Conservation (phyloP, 37 sponge, comb jelly and placozoan genomes). For the Dysidea cf. avara region DNA sequence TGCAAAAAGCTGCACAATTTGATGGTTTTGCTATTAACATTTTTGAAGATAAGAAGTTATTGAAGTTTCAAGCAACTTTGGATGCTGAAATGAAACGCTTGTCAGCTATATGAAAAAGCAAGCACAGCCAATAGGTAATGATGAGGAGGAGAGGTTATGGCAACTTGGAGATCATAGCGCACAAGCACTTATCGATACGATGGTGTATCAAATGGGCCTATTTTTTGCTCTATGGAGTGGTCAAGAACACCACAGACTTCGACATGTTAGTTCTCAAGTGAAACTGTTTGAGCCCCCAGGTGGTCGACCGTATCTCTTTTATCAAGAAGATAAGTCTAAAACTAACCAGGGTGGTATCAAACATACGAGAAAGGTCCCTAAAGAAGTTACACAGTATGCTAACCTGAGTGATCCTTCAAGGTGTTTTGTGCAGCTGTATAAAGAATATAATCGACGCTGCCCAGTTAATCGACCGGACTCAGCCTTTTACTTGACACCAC, state of each 20-base stretch:
- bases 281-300: constrained; percentile 13
- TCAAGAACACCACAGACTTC: constrained; percentile 14
- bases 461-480: constrained; percentile 6
- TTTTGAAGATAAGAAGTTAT: constrained; percentile 3
- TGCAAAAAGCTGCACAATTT: background rate
- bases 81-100: constrained; percentile 22
- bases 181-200: constrained; percentile 11
- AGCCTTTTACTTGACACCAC: constrained; percentile 25
- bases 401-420: constrained; percentile 5
- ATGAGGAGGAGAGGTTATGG: constrained; percentile 25
- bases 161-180: constrained; percentile 15
- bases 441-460: constrained; percentile 2
- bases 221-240: constrained; percentile 36
- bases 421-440: constrained; percentile 9
- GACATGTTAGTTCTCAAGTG: constrained; percentile 5
- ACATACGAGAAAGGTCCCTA: background rate
- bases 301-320: background rate
- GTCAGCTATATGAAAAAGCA: constrained; percentile 6
- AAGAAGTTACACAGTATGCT: constrained; percentile 25
- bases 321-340: constrained; percentile 34
- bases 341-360: constrained; percentile 41
- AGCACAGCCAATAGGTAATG: constrained; percentile 10
- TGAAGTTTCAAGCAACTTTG: background rate
- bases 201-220: constrained; percentile 21
- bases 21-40: background rate